A percentile compares a stretch with the other conserved stretches of the same genome.
Evolutionary conservation across 2,113 vertebrate genomes (phyloP).

Genomic region (Dendropsophus ebraccatus): DNA sequence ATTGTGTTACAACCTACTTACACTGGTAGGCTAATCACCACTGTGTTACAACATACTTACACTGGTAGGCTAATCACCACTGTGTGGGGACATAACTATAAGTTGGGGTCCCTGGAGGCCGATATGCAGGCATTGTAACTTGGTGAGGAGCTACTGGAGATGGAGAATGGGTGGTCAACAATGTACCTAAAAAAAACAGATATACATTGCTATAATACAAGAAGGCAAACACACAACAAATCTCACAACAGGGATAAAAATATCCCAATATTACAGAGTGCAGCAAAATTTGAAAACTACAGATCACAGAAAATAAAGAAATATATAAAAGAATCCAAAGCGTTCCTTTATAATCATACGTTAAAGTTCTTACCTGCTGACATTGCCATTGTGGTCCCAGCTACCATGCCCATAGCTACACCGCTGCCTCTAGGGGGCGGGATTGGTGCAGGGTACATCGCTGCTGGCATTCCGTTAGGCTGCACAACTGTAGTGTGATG

Average conservation of each 20-base stretch:
- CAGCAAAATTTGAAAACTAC: too few species aligned
- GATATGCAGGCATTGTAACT: constrained; percentile 93
- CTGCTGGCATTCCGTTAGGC: constrained; percentile 95
- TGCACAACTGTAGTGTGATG: constrained; percentile 99
- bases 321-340: neutral
- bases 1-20: constrained; percentile 88
- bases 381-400: constrained; percentile 99
- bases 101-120: constrained; percentile 90
- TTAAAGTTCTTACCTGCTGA: constrained; percentile 82
- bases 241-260: too few species aligned
- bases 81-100: constrained; percentile 98
- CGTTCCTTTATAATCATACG: neutral
- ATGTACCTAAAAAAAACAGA: constrained; percentile 73
- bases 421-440: constrained; percentile 82
- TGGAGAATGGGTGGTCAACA: constrained; percentile 96
- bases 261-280: too few species aligned
- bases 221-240: too few species aligned
- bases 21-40: constrained; percentile 88
- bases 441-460: constrained; percentile 90
- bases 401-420: constrained; percentile 96
- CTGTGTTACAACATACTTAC: constrained; percentile 87
- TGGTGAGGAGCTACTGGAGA: constrained; percentile 88
- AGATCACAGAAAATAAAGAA: too few species aligned
- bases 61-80: constrained; percentile 87
- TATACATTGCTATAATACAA: neutral